Conservation (phyloP, 1,140 invertebrate species). For the Heliconius nattereri region DNA sequence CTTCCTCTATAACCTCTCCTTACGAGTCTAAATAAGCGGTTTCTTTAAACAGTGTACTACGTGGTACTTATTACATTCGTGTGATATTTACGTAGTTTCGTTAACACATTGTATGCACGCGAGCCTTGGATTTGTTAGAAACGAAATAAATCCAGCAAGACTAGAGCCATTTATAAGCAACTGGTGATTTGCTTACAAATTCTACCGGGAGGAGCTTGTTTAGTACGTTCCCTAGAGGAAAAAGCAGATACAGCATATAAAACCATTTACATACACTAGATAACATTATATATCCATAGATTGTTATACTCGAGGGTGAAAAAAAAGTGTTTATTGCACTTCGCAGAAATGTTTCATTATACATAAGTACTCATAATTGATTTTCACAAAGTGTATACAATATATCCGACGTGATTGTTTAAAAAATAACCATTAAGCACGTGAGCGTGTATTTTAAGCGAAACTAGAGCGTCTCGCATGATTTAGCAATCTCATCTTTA, state of each 20-base stretch:
- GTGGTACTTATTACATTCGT: constrained; percentile 52
- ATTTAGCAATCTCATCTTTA: constrained; percentile 42
- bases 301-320: background rate
- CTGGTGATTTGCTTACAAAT: constrained; percentile 68
- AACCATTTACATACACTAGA: constrained; percentile 19
- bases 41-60: constrained; percentile 60
- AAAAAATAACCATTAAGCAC: constrained; percentile 3
- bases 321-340: background rate
- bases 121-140: constrained; percentile 49
- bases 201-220: constrained; percentile 53
- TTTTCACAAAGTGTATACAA: background rate
- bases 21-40: constrained; percentile 61
- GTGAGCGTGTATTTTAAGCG: background rate
- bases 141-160: constrained; percentile 62
- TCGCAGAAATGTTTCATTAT: background rate
- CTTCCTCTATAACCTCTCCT: constrained; percentile 67
- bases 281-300: background rate
- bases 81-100: constrained; percentile 38
- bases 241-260: constrained; percentile 15
- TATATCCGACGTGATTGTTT: background rate
- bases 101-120: constrained; percentile 43
- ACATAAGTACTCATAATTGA: background rate
- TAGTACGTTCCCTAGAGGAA: constrained; percentile 28
- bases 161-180: constrained; percentile 67
- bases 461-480: constrained; percentile 35